Evolutionary conservation across 35 echinoderm and acorn worm genomes (phyloP), one percentile per base, ranked within the genome.

Genomic region (Stichopus chloronotus): DNA sequence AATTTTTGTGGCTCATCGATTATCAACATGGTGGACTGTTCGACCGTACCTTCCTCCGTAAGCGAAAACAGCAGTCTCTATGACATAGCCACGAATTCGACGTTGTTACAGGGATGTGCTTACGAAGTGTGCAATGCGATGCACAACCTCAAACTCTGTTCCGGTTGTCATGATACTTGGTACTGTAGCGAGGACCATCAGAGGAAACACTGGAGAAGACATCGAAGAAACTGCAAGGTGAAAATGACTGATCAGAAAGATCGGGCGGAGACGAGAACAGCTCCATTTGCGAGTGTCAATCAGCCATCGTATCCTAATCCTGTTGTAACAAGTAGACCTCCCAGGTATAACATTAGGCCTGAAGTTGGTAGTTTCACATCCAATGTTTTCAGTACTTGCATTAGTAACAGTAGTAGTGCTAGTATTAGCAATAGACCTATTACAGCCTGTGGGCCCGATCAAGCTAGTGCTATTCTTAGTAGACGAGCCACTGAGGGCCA

Each of bases 111-210:
- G 7, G 59, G 55, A n/a, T 95, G 94, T 80, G 84, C 94, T 83
- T 93, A 83, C 63, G 95, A 96, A 88, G 68, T 96, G 12, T 96
- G 95, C 90, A 63, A 76, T 55, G 90, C 76, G 4, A 81, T 96
- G 59, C 56, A 95, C 53, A 90, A 98, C 55, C 76, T 98, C 53
- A 87, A 88, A 25, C 60, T 94, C n/a, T 98, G 96, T 83, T 84
- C 92, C 19, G 92, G 88, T 6, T 98, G 96, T 61, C 93, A 83
- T 81, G 69, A 87, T 87, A 63, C 92, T 53, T 89, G 92, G 87
- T 98, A 98, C 78, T 98, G 96, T 65, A 63, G 92, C 55, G 93
- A 92, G 63, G 96, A 95, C 19, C 96, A 98, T 24, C 94, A 95
- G 61, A 93, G 87, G 57, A 78, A 58, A 87, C 87, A 98, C 68